Percentiles rank a stretch among this genome's conserved stretches.
phyloP scores from a whole-genome alignment of 2,797 vertebrate species.

The Sebastes glaucus region DNA sequence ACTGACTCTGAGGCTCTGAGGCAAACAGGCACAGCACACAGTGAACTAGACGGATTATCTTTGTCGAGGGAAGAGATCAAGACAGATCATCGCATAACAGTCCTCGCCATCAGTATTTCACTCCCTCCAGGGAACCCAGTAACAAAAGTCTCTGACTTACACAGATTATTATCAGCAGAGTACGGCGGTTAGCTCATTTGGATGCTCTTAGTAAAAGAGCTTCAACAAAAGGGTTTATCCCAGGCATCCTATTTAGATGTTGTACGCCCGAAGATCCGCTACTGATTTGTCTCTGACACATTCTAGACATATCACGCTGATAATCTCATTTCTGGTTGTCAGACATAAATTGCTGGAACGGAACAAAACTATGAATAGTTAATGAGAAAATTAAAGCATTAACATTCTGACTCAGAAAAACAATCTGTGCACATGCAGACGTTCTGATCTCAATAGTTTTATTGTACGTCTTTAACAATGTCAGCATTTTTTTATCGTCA shows the following conservation, averaged over 20 bases:
- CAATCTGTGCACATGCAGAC: slow-evolving; percentile 16
- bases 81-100: slow-evolving; percentile 79
- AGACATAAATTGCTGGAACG: slow-evolving; percentile 58
- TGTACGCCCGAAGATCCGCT: slow-evolving; percentile 36
- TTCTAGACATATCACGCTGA: slow-evolving; percentile 45
- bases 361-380: slow-evolving; percentile 57
- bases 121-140: slow-evolving; percentile 67
- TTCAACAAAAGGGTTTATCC: slow-evolving; percentile 66
- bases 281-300: slow-evolving; percentile 51
- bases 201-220: slow-evolving; percentile 37
- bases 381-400: slow-evolving; percentile 56
- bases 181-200: slow-evolving; percentile 49
- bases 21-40: slow-evolving; percentile 70
- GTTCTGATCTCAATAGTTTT: slow-evolving; percentile 24
- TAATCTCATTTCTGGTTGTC: slow-evolving; percentile 65
- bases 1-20: slow-evolving; percentile 49
- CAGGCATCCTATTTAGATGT: slow-evolving; percentile 43
- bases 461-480: slow-evolving; percentile 12
- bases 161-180: slow-evolving; percentile 69
- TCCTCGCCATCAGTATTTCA: slow-evolving; percentile 75
- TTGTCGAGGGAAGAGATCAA: slow-evolving; percentile 78
- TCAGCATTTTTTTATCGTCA: slow-evolving; percentile 38
- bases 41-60: slow-evolving; percentile 83
- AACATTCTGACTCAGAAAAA: slow-evolving; percentile 24
- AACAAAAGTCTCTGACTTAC: slow-evolving; percentile 64